These are phyloP conservation scores for Coluber constrictor DNA, from an alignment of 2,797 vertebrate species.

Conservation along the genomic window DNA sequence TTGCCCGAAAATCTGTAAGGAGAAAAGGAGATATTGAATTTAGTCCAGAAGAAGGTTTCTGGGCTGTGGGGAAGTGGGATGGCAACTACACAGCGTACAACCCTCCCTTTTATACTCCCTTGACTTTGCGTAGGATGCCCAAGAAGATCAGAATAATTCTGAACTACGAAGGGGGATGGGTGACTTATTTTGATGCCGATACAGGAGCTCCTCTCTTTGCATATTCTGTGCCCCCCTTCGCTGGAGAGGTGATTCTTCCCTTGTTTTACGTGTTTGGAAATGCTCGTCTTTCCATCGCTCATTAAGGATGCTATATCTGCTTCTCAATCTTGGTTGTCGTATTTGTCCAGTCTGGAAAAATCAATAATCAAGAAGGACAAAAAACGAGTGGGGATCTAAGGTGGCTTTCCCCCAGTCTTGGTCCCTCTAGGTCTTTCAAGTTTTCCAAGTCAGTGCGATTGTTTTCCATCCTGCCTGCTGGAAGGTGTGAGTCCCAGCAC, in stretches of 20 bases:
- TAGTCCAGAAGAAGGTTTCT: slow-evolving; percentile 3
- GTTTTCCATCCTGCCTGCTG: not conserved
- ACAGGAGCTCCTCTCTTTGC: not conserved
- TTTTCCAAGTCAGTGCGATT: not conserved
- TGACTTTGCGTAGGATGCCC: not conserved
- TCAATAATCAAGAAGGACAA: not conserved
- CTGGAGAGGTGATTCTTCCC: slow-evolving; percentile 1
- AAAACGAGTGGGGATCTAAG: not conserved
- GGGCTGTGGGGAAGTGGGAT: not conserved
- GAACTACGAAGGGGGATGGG: not conserved
- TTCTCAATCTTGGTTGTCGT: not conserved
- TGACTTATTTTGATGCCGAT: slow-evolving; percentile 10
- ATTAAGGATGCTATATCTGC: not conserved
- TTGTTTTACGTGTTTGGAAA: not conserved
- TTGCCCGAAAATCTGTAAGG: not conserved
- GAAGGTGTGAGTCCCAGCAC: not conserved
- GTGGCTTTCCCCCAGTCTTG: not conserved
- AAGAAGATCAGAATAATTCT: slow-evolving; percentile 3
- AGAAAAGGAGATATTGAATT: not conserved
- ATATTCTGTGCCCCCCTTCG: not conserved
- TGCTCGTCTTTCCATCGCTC: not conserved
- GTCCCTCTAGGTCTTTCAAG: not conserved
- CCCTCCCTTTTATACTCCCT: not conserved
- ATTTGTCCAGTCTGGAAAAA: not conserved
- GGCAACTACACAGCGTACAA: not conserved